A percentile compares a stretch with the other conserved stretches of the same genome.
Evolutionary conservation across 2,888 invertebrate species (phyloP).

Genomic region (Ariolimax columbianus): DNA sequence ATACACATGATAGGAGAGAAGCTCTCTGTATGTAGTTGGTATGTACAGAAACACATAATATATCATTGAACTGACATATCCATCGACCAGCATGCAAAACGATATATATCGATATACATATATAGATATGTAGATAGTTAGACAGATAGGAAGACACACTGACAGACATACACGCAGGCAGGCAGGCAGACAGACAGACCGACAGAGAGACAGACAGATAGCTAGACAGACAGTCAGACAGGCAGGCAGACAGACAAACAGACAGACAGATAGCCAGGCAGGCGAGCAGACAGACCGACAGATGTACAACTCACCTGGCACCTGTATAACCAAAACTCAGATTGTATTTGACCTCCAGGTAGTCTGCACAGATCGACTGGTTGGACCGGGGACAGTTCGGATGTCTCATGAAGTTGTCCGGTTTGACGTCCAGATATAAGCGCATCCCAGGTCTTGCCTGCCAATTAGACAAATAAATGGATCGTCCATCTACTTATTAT

Average conservation of each 20-base stretch:
- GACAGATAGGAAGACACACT: too few species aligned
- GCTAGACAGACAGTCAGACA: not conserved
- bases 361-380: constrained; percentile 45
- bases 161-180: too few species aligned
- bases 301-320: constrained; percentile 40
- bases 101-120: too few species aligned
- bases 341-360: constrained; percentile 54
- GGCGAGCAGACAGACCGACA: not conserved
- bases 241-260: not conserved
- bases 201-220: too few species aligned
- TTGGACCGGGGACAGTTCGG: constrained; percentile 36
- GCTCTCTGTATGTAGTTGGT: too few species aligned
- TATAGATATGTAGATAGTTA: too few species aligned
- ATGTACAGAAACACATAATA: too few species aligned
- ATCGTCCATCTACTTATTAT: too few species aligned
- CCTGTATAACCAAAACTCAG: constrained; percentile 51
- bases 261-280: not conserved
- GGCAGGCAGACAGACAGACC: too few species aligned
- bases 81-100: too few species aligned
- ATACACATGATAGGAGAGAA: too few species aligned
- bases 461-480: not conserved
- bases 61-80: too few species aligned
- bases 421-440: constrained; percentile 42
- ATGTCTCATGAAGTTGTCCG: constrained; percentile 46
- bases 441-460: constrained; percentile 48